phyloP scores from a whole-genome alignment of 2,797 vertebrate species.

The Trichosurus vulpecula region DNA sequence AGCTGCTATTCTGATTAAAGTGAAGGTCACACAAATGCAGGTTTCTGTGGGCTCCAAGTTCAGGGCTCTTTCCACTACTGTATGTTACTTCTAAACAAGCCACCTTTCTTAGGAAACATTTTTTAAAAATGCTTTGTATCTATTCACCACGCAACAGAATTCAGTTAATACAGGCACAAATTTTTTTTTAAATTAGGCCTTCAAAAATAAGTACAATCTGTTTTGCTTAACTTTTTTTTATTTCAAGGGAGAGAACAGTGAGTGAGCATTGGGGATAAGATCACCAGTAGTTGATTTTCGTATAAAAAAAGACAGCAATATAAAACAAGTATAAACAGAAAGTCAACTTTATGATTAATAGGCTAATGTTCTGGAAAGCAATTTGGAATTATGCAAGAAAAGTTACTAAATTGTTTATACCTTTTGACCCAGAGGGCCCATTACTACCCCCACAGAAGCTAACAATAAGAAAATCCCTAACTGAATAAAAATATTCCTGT shows the following conservation, averaged over 20 bases:
- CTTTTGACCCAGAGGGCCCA: background rate
- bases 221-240: background rate
- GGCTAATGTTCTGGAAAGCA: background rate
- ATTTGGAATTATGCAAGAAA: background rate
- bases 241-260: background rate
- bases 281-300: background rate
- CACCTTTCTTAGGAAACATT: conserved; percentile 9
- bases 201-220: conserved; percentile 59
- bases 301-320: background rate
- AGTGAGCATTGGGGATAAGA: background rate
- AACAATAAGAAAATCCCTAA: background rate
- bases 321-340: conserved; percentile 66
- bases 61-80: background rate
- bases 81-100: conserved; percentile 7
- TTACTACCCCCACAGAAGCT: background rate
- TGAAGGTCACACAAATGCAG: background rate
- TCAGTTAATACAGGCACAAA: conserved; percentile 60
- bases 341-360: conserved; percentile 79
- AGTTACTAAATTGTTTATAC: background rate
- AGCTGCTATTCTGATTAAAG: background rate
- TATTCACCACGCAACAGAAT: conserved; percentile 61
- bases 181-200: conserved; percentile 72
- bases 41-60: background rate
- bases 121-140: conserved; percentile 52
- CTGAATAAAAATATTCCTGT: background rate